Percentiles rank a stretch among this genome's conserved stretches.
These are phyloP conservation scores for Podabrus alpinus DNA, from an alignment of 2,888 invertebrate species.

Conservation along the genomic window DNA sequence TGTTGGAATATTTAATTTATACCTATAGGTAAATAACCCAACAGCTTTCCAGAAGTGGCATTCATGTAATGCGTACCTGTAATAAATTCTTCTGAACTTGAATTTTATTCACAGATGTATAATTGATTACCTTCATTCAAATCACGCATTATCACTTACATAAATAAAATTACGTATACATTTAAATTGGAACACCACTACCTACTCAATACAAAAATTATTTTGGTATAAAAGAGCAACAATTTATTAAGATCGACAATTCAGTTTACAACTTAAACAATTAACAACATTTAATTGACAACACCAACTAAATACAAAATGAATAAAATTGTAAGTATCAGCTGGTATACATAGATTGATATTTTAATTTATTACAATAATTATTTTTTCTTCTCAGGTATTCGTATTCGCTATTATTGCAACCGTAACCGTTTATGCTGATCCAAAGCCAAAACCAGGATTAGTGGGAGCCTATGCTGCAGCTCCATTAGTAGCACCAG, in stretches of 20 bases:
- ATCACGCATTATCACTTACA: background rate
- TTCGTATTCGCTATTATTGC: slow-evolving; percentile 33
- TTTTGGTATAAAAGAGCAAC: background rate
- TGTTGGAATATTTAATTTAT: no score
- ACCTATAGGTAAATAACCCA: background rate
- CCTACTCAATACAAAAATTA: background rate
- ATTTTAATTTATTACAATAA: background rate
- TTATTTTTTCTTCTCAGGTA: slow-evolving; percentile 11
- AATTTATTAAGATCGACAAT: background rate
- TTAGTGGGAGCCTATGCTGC: slow-evolving; percentile 45
- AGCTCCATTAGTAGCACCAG: slow-evolving; percentile 43
- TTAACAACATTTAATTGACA: background rate
- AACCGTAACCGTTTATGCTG: slow-evolving; percentile 40
- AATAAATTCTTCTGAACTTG: background rate
- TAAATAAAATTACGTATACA: background rate
- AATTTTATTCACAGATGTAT: background rate
- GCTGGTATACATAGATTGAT: background rate
- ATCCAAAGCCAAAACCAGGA: slow-evolving; percentile 45
- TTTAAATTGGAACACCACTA: background rate
- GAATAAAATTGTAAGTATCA: background rate
- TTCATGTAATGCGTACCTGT: no score
- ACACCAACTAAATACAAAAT: background rate
- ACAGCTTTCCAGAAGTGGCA: background rate
- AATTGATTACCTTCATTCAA: background rate
- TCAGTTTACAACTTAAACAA: background rate